Percentiles rank a stretch among this genome's conserved stretches.
Conservation (phyloP, 1,140 invertebrate species). For the Branchinecta lynchi region DNA sequence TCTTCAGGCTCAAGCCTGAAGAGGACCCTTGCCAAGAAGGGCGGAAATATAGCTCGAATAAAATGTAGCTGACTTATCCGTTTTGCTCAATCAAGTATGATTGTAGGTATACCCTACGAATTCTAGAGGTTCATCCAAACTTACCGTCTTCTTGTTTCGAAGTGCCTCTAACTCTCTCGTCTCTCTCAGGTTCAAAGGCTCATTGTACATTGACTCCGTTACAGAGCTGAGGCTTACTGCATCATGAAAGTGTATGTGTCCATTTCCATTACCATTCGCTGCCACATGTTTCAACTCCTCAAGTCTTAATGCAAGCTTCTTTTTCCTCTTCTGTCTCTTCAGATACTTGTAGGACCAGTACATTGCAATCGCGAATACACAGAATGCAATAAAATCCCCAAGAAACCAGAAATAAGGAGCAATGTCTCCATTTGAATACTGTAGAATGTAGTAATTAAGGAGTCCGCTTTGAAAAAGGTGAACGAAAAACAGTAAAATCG, state of each 20-base stretch:
- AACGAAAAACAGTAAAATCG: slow-evolving; percentile 24
- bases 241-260: neutral
- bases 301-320: slow-evolving; percentile 17
- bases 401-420: slow-evolving; percentile 35
- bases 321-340: slow-evolving; percentile 20
- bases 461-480: slow-evolving; percentile 30
- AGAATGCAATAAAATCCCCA: slow-evolving; percentile 32
- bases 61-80: no score
- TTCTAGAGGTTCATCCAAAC: neutral
- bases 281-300: neutral
- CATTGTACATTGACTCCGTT: neutral
- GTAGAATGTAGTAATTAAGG: slow-evolving; percentile 33
- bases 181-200: neutral
- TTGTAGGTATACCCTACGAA: no score
- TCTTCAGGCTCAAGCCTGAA: no score
- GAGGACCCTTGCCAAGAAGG: no score
- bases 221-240: neutral
- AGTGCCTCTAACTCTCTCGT: neutral
- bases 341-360: slow-evolving; percentile 29
- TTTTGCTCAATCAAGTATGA: no score
- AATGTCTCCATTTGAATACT: slow-evolving; percentile 20
- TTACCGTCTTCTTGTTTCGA: neutral
- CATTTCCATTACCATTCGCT: neutral
- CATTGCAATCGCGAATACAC: slow-evolving; percentile 31
- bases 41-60: no score